Percentiles rank a stretch among this genome's conserved stretches.
These are phyloP conservation scores for Characodon lateralis DNA, from an alignment of 2,797 vertebrate species.

Conservation along the genomic window DNA sequence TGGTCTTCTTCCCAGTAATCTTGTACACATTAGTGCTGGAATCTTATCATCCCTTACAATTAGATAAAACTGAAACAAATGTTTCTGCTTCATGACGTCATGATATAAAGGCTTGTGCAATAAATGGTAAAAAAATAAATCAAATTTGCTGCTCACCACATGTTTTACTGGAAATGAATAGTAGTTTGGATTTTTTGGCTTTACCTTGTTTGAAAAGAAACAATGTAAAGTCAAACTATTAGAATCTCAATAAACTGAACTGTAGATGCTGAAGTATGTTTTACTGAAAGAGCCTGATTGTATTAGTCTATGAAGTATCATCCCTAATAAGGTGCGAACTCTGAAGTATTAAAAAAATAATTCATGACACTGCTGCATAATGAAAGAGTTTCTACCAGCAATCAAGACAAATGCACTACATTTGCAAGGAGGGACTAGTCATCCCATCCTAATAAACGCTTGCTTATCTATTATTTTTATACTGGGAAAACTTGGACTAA, in stretches of 20 bases:
- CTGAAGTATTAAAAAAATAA: neutral
- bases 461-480: neutral
- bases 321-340: neutral
- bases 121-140: neutral
- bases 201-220: neutral
- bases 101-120: conserved; percentile 2
- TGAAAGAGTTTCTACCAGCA: neutral
- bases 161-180: neutral
- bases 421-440: neutral
- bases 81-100: conserved; percentile 6
- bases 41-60: conserved; percentile 9
- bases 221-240: too few relatives aligned
- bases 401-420: neutral
- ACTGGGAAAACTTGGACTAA: neutral
- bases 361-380: neutral
- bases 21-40: neutral
- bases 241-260: neutral
- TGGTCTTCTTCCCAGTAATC: conserved; percentile 3
- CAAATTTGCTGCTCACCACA: neutral
- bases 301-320: neutral
- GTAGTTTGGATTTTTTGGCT: neutral
- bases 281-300: neutral
- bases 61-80: conserved; percentile 11
- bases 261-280: neutral
- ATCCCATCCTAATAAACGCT: neutral